Evolutionary conservation across 2,797 vertebrate genomes (phyloP), one percentile per base, ranked within the genome.

Genomic region (Alcedo quadribrachys): DNA sequence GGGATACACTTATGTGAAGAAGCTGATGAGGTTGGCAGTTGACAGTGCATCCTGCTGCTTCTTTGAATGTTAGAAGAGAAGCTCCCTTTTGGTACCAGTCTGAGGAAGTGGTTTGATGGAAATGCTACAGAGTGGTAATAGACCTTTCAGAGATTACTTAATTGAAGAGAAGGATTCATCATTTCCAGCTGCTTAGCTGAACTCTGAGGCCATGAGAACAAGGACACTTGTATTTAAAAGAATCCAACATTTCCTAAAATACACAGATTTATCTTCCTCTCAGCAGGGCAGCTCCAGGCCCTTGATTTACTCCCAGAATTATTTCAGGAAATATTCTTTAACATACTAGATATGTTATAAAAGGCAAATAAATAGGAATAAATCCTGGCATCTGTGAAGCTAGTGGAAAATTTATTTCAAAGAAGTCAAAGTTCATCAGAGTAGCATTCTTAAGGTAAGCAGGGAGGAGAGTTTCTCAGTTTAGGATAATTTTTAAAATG

Each of bases 181-280:
- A 15, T 76, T 89, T 93, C 93, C 91, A 65, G 87, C 89, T 96
- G 92, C 53, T 88, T 67, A 58, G 70, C n/a, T 96, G 89, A 96
- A 96, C 93, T 81, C 70, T 74, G 91, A 92, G 95, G 94, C 93
- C 92, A 90, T 95, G 93, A 94, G 94, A 95, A 91, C 89, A 89
- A 81, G 80, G 69, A 76, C 43, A 40, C 35, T 87, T 67, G 25
- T 69, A 60, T 94, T 88, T 82, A 75, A 89, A 94, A 80, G 89
- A 93, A 85, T 85, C 60, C 63, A 79, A 1, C 4, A 6, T 92
- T 93, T 92, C 82, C 63, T 86, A 86, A 94, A 94, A 95, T 91
- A 94, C 48, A 63, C 89, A 86, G 25, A 76, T 87, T 79, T 81
- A 70, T 92, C 32, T 87, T 93, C 74, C 78, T 92, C 87, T 90